Percentiles rank a stretch among this genome's conserved stretches.
These are phyloP conservation scores for Halesus radiatus DNA, from an alignment of 1,140 invertebrate genomes.

Conservation along the genomic window DNA sequence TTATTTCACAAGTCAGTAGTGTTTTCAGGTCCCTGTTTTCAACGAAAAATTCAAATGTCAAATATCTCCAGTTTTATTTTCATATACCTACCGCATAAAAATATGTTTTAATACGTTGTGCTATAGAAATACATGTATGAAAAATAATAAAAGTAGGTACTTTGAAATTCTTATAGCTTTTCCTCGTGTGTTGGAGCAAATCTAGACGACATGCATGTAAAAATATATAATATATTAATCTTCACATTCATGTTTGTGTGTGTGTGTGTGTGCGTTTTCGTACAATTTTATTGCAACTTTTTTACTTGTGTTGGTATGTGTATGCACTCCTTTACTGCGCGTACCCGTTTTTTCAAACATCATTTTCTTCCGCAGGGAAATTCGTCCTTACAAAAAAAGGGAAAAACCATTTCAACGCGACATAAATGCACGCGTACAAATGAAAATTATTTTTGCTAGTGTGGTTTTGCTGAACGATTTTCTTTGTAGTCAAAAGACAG, in stretches of 20 bases:
- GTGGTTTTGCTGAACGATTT: not conserved
- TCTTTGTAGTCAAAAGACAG: not conserved
- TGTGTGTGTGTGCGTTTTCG: slow-evolving; percentile 39
- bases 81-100: no score
- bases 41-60: no score
- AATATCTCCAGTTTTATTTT: no score
- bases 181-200: slow-evolving; percentile 29
- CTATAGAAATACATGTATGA: slow-evolving; percentile 36
- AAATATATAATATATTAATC: not conserved
- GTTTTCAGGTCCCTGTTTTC: no score
- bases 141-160: slow-evolving; percentile 55
- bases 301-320: slow-evolving; percentile 28
- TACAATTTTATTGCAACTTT: slow-evolving; percentile 38
- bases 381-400: not conserved
- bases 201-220: slow-evolving; percentile 2
- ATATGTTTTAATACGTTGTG: slow-evolving; percentile 16
- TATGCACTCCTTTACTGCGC: slow-evolving; percentile 34
- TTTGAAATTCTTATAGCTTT: slow-evolving; percentile 54
- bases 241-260: slow-evolving; percentile 11
- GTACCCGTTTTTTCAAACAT: not conserved
- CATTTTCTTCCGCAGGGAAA: not conserved
- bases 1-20: no score
- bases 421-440: no score
- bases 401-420: no score
- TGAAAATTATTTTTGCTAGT: no score